Evolutionary conservation across 92 coral and sea anemone genomes (phyloP), one percentile per base, ranked within the genome.

Genomic region (Ricordea florida): DNA sequence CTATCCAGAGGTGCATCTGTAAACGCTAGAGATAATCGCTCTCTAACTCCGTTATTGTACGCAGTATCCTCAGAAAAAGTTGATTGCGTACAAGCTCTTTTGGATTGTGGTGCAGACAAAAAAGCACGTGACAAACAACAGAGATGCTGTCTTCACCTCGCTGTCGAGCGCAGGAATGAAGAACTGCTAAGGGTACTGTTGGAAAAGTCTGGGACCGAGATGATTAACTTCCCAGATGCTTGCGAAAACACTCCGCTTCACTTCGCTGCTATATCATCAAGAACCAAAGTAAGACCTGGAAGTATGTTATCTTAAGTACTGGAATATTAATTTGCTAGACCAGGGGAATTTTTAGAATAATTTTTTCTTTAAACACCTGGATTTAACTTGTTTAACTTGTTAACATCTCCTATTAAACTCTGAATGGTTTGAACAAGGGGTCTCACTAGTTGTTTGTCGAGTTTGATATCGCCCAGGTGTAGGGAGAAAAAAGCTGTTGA

Each of bases 131-230:
- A 90, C 17, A 86, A 77, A 35, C 52, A 72, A 66, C 78, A 77
- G 45, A 83, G 89, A 10, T 57, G 80, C 10, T 48, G 92, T 68
- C 81, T 90, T 67, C 96, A 90, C 50, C 64, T 90, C 26, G 88
- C 92, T 6, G 89, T 84, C 24, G 73, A 81, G 35, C 50, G 77
- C 38, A 81, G 75, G 20, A 71, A 51, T 20, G 84, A 60, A 45
- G 59, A 76, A 27, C 64, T 82, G 32, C 27, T 86, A 13, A 68
- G 53, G 62, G 40, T 90, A 68, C 17, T 90, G 32, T 18, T 90
- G 11, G 58, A 67, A 37, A 47, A 52, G 20, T 34, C 57, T 9
- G 83, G 72, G 23, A 57, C 48, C 10, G 69, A 69, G 50, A 44
- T 78, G 20, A 59, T 57, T 16, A 86, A 87, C 61, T 40, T 24